A percentile compares a stretch with the other conserved stretches of the same genome.
Conservation (phyloP, 2,888 invertebrate genomes). For the Eupithecia abbreviata region DNA sequence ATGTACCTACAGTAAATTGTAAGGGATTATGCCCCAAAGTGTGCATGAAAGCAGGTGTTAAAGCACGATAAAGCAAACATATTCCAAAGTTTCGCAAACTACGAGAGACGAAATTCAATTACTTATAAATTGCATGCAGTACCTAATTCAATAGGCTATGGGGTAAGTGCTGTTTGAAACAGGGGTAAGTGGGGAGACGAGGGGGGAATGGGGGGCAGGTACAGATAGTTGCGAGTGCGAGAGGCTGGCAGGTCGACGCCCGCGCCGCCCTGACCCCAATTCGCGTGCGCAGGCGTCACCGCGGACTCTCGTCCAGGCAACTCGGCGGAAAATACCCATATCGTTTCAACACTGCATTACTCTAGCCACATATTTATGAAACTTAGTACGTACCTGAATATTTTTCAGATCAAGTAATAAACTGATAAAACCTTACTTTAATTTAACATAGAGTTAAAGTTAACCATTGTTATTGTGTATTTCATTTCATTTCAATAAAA, state of each 20-base stretch:
- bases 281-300: conserved; percentile 80
- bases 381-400: conserved; percentile 32
- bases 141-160: conserved; percentile 28
- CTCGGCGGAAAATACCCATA: conserved; percentile 79
- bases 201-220: conserved; percentile 44
- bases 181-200: conserved; percentile 30
- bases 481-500: too few relatives aligned
- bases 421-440: too few relatives aligned
- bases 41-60: too few relatives aligned
- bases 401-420: not conserved
- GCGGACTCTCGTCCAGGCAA: conserved; percentile 80
- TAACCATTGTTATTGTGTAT: too few relatives aligned
- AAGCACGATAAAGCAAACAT: not conserved
- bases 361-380: conserved; percentile 22
- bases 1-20: too few relatives aligned
- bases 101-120: conserved; percentile 2
- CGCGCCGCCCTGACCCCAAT: conserved; percentile 83
- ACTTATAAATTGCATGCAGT: conserved; percentile 18
- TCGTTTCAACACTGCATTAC: conserved; percentile 58
- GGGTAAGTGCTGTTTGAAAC: conserved; percentile 44
- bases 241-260: conserved; percentile 79
- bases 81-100: not conserved
- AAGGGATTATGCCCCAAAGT: too few relatives aligned
- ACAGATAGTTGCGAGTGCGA: conserved; percentile 50
- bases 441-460: too few relatives aligned